These are phyloP conservation scores for Triops longicaudatus DNA, from an alignment of 1,140 invertebrate species.

Conservation along the genomic window DNA sequence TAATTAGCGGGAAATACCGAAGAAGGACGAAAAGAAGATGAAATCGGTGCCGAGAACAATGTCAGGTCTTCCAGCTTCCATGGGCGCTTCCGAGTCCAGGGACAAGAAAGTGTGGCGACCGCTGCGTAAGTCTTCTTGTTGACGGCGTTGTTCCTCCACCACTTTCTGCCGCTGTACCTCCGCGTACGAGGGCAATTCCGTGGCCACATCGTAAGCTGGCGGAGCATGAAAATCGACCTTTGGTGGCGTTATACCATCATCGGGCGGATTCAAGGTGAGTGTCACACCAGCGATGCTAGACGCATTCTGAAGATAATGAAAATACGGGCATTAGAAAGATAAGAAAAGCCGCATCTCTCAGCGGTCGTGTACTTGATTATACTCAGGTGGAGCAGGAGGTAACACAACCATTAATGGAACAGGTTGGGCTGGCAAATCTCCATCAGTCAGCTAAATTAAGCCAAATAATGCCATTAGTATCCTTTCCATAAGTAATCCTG, in stretches of 20 bases:
- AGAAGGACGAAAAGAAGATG: conserved; percentile 78
- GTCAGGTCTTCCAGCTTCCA: conserved; percentile 38
- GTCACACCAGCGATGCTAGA: not conserved
- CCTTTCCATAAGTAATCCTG: not conserved
- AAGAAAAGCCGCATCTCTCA: not conserved
- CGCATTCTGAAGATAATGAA: conserved; percentile 38
- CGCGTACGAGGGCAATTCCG: conserved; percentile 78
- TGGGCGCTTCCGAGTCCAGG: conserved; percentile 12
- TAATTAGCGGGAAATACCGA: too few relatives aligned
- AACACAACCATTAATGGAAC: conserved; percentile 18
- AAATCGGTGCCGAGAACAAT: conserved; percentile 70
- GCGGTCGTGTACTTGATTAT: not conserved
- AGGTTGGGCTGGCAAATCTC: conserved; percentile 17
- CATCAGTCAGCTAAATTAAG: not conserved
- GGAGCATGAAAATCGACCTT: conserved; percentile 72
- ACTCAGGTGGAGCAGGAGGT: not conserved
- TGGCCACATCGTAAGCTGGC: conserved; percentile 67
- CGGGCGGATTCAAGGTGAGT: not conserved
- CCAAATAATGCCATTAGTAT: not conserved
- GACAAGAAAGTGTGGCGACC: not conserved
- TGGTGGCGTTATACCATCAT: conserved; percentile 47
- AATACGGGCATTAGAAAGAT: conserved; percentile 15
- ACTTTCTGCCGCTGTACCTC: conserved; percentile 78
- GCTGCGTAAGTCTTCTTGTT: not conserved
- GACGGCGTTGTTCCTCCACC: conserved; percentile 55